phyloP scores from a whole-genome alignment of 2,797 vertebrate genomes.

The Clamator glandarius region DNA sequence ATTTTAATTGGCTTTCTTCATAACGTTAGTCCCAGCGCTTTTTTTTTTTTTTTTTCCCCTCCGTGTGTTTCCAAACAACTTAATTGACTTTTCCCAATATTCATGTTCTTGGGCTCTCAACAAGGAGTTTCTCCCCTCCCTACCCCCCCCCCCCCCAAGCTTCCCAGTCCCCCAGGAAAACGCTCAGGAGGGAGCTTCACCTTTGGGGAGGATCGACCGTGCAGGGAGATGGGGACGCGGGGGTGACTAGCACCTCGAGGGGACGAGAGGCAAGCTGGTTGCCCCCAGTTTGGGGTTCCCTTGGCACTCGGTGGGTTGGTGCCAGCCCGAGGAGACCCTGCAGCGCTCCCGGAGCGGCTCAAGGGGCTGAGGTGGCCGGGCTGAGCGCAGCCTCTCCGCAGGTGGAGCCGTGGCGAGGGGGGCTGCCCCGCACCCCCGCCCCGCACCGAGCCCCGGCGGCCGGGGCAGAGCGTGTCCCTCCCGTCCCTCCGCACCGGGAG shows the following conservation, averaged over 20 bases:
- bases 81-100: constrained; percentile 73
- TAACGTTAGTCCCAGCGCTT: constrained; percentile 21
- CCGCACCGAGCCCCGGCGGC: too few species aligned
- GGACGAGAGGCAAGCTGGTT: background rate
- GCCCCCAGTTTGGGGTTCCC: background rate
- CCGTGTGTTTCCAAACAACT: constrained; percentile 76
- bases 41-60: background rate
- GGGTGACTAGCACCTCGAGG: background rate
- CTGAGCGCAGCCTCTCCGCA: background rate
- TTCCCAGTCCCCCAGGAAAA: background rate
- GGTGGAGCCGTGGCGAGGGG: background rate
- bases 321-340: background rate
- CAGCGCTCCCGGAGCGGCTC: background rate
- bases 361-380: too few species aligned
- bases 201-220: background rate
- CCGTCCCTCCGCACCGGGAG: background rate
- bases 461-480: too few species aligned
- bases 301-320: background rate
- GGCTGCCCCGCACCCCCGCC: background rate
- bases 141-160: too few species aligned
- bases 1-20: constrained; percentile 81
- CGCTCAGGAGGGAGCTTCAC: background rate
- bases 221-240: background rate
- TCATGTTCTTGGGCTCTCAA: constrained; percentile 22
- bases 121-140: background rate